Evolutionary conservation across 2,888 invertebrate species (phyloP).

Genomic region (Eristalinus sepulchralis): DNA sequence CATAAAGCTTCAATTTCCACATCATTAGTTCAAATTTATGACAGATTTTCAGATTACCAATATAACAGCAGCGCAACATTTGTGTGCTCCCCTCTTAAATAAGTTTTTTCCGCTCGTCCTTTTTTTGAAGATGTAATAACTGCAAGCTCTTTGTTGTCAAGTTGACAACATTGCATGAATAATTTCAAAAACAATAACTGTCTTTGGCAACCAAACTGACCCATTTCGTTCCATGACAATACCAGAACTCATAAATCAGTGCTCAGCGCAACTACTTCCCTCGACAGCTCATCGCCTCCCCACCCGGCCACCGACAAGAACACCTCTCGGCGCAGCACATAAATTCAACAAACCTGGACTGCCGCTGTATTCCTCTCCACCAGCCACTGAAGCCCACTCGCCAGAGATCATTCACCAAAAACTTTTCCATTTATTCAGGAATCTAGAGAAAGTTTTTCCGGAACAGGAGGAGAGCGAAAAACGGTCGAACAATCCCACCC

Average conservation of each 20-base stretch:
- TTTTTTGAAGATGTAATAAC: neutral
- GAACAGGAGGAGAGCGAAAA: constrained; percentile 10
- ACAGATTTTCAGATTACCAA: neutral
- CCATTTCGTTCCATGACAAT: constrained; percentile 55
- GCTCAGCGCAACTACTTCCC: neutral
- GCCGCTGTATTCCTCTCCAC: constrained; percentile 16
- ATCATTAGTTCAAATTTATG: neutral
- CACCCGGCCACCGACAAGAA: neutral
- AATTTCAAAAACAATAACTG: constrained; percentile 55
- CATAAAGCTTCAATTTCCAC: neutral
- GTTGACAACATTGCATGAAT: constrained; percentile 54
- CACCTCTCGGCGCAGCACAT: neutral
- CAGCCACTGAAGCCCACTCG: constrained; percentile 32
- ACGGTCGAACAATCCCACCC: neutral
- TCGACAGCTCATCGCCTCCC: neutral
- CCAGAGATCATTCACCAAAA: constrained; percentile 48
- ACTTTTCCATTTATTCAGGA: constrained; percentile 59
- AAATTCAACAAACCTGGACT: constrained; percentile 26
- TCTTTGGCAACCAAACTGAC: constrained; percentile 44
- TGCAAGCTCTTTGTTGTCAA: constrained; percentile 10
- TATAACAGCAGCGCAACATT: neutral
- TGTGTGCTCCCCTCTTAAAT: neutral
- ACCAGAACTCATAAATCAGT: constrained; percentile 59
- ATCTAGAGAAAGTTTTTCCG: constrained; percentile 28
- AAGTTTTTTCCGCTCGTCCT: neutral